phyloP scores from a whole-genome alignment of 1,140 invertebrate genomes.

The Heliothis virescens region DNA sequence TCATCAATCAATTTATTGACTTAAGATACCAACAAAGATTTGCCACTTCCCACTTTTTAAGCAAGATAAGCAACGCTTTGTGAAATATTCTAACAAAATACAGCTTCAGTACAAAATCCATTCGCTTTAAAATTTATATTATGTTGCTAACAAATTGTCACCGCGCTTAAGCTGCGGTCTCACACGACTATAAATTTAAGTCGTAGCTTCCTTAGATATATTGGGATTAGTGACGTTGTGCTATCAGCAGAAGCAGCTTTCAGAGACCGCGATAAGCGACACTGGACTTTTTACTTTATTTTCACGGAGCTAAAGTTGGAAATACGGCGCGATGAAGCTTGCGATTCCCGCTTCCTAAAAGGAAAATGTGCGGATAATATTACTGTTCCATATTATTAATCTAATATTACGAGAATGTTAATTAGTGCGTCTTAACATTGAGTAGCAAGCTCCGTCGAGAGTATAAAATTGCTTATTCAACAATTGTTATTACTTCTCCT shows the following conservation, averaged over 20 bases:
- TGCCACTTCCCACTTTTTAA: conserved; percentile 13
- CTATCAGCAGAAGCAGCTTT: conserved; percentile 47
- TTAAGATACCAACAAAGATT: conserved; percentile 5
- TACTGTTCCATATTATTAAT: conserved; percentile 34
- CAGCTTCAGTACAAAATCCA: conserved; percentile 21
- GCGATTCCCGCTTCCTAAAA: conserved; percentile 12
- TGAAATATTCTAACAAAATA: conserved; percentile 28
- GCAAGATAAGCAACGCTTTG: conserved; percentile 8
- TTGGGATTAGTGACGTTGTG: conserved; percentile 52
- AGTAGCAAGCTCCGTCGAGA: neutral
- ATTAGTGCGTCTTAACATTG: conserved; percentile 39
- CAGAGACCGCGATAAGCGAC: conserved; percentile 8
- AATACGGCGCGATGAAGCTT: conserved; percentile 23
- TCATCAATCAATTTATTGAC: conserved; percentile 42
- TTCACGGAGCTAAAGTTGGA: conserved; percentile 14
- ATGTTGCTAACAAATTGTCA: conserved; percentile 49
- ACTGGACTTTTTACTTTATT: conserved; percentile 37
- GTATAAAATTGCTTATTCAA: conserved; percentile 45
- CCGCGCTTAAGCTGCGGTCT: conserved; percentile 50
- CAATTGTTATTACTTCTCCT: conserved; percentile 40
- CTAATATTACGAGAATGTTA: conserved; percentile 36
- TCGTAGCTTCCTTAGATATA: conserved; percentile 53
- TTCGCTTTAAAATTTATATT: conserved; percentile 42
- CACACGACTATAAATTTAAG: conserved; percentile 54
- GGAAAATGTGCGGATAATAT: conserved; percentile 37